Conservation (phyloP, 2,888 invertebrate species). For the Eupithecia exiguata region DNA sequence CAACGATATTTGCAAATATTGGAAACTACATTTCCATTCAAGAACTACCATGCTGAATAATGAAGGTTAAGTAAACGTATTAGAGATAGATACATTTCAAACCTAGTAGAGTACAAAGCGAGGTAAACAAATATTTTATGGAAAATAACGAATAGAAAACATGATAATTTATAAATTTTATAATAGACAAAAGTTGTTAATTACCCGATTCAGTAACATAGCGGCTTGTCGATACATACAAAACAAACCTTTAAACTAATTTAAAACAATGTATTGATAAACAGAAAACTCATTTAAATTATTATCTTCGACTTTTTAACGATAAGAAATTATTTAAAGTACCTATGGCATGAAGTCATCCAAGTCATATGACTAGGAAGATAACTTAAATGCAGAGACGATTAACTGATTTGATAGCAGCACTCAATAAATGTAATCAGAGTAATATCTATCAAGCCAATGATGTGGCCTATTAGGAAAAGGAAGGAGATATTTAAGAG, state of each 20-base stretch:
- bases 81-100: neutral
- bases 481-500: neutral
- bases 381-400: neutral
- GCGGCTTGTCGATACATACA: neutral
- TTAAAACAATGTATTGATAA: constrained; percentile 1
- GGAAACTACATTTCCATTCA: constrained; percentile 24
- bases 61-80: neutral
- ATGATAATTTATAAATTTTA: neutral
- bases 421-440: neutral
- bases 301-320: neutral
- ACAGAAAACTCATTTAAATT: neutral
- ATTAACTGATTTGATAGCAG: constrained; percentile 5
- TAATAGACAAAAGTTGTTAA: neutral
- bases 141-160: neutral
- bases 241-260: neutral
- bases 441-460: neutral
- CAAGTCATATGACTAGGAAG: neutral
- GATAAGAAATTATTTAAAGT: constrained; percentile 1
- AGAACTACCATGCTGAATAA: constrained; percentile 8
- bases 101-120: neutral
- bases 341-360: neutral
- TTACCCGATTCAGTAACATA: neutral
- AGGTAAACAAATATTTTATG: neutral
- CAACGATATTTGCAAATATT: constrained; percentile 34
- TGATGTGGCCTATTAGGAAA: neutral